Percentiles rank a stretch among this genome's conserved stretches.
These are phyloP conservation scores for Ptilonorhynchus violaceus DNA, from an alignment of 2,113 vertebrate species.

Conservation along the genomic window DNA sequence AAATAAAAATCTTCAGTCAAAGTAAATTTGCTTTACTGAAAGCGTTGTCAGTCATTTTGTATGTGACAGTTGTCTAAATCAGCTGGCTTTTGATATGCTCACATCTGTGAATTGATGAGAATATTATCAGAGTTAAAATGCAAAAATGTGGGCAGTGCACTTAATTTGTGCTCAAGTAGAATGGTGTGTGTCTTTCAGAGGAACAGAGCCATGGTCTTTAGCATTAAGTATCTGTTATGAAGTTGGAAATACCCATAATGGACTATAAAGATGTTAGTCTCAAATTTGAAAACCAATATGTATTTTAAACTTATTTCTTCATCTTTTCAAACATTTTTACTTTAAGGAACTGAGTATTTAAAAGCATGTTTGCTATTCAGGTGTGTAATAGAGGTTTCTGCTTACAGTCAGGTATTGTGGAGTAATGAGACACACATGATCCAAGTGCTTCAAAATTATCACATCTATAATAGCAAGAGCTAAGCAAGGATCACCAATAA, in stretches of 20 bases:
- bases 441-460: conserved; percentile 44
- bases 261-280: not conserved
- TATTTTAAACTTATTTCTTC: not conserved
- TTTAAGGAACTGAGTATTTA: not conserved
- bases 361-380: not conserved
- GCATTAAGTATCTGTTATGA: not conserved
- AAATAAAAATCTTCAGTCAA: not conserved
- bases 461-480: conserved; percentile 33
- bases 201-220: not conserved
- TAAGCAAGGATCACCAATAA: conserved; percentile 43
- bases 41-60: not conserved
- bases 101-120: not conserved
- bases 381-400: not conserved
- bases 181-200: not conserved
- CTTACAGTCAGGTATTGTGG: not conserved
- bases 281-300: not conserved
- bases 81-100: not conserved
- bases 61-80: not conserved
- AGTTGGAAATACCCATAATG: not conserved
- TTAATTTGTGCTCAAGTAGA: not conserved
- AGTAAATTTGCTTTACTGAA: not conserved
- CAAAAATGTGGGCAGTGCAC: not conserved
- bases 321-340: not conserved
- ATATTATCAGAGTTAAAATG: not conserved
- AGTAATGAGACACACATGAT: conserved; percentile 45